Conservation (phyloP, 35 echinoderm and acorn worm genomes). For the Lytechinus pictus region DNA sequence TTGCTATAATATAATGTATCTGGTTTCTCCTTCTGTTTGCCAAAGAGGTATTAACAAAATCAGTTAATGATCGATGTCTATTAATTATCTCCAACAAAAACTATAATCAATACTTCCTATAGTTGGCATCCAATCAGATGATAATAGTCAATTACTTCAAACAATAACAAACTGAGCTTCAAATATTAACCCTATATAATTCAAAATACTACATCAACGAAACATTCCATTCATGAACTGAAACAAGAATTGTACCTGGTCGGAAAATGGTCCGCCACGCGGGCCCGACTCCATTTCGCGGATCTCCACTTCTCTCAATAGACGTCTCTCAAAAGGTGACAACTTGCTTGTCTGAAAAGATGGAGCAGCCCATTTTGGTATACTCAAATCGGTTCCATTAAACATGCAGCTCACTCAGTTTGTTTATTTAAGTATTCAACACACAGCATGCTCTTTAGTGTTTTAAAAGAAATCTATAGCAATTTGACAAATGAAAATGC, state of each 20-base stretch:
- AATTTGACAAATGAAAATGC: neutral
- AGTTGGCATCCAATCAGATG: neutral
- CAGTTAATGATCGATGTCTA: neutral
- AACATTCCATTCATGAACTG: neutral
- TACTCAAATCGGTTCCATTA: neutral
- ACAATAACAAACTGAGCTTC: neutral
- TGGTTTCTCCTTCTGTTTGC: neutral
- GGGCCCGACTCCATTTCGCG: conserved; percentile 47
- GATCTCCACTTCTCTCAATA: conserved; percentile 61
- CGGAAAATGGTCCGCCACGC: neutral
- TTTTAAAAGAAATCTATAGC: too few species aligned
- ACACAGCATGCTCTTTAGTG: neutral
- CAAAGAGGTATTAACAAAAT: neutral
- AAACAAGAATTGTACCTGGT: conserved; percentile 58
- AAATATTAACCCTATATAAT: neutral
- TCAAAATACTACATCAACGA: neutral
- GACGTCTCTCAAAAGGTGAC: conserved; percentile 77
- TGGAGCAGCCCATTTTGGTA: conserved; percentile 7
- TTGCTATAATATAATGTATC: neutral
- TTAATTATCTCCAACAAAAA: neutral
- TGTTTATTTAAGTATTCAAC: neutral
- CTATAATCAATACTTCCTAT: neutral
- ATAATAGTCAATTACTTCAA: neutral
- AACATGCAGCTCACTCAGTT: neutral
- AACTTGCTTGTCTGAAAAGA: conserved; percentile 34